Conservation (phyloP, 2,113 vertebrate genomes). For the Lagopus muta region DNA sequence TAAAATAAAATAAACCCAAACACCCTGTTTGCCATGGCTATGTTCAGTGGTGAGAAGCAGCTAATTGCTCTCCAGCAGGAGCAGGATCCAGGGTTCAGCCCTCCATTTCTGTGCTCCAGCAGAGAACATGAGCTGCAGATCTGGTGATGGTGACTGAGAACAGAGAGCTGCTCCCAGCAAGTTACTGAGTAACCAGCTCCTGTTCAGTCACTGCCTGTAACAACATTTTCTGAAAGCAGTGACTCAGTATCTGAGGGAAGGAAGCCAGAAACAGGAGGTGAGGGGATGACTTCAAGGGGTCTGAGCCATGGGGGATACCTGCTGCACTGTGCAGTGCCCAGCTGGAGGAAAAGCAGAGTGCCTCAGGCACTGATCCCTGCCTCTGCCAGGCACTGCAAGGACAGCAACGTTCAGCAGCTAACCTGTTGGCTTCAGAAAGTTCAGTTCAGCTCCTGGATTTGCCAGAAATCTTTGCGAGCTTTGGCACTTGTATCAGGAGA, state of each 20-base stretch:
- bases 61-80: no score
- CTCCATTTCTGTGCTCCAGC: background rate
- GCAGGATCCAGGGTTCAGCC: background rate
- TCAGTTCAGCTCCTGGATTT: background rate
- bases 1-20: background rate
- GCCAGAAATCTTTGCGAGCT: background rate
- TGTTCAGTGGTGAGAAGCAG: accelerated
- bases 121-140: background rate
- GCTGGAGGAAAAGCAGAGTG: no score
- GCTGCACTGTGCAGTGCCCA: accelerated
- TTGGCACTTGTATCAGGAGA: background rate
- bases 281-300: background rate
- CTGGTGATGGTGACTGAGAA: background rate
- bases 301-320: accelerated
- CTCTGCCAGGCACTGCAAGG: accelerated
- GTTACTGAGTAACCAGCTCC: constrained; percentile 46
- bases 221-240: background rate
- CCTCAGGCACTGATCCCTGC: background rate
- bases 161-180: background rate
- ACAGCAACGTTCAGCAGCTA: background rate
- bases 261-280: background rate
- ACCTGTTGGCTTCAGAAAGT: accelerated
- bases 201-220: background rate
- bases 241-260: background rate
- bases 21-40: background rate